Conservation (phyloP, 2,113 vertebrate genomes). For the Dasyurus viverrinus region DNA sequence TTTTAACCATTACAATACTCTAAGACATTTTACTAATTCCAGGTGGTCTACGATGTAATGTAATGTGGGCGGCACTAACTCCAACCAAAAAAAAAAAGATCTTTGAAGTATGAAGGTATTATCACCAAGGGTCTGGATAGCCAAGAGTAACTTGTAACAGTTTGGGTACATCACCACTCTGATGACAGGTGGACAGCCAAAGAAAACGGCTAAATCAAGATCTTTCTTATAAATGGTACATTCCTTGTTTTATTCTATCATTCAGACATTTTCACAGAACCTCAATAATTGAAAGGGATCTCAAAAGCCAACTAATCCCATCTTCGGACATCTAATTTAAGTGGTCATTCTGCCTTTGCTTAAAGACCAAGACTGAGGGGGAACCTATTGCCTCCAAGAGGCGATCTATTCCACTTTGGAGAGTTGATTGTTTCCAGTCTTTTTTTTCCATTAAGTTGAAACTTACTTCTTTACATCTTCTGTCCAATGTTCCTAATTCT, state of each 20-base stretch:
- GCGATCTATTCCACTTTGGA: background rate
- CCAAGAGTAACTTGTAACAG: background rate
- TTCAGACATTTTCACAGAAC: background rate
- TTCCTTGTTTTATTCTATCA: background rate
- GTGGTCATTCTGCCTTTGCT: background rate
- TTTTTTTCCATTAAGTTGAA: background rate
- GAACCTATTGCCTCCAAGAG: background rate
- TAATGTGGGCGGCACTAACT: background rate
- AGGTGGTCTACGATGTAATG: background rate
- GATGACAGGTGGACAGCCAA: background rate
- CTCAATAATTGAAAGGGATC: background rate
- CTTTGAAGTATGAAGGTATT: background rate
- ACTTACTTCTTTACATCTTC: background rate
- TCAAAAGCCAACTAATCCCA: background rate
- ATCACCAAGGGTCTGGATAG: background rate
- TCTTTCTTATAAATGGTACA: background rate
- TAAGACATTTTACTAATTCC: background rate
- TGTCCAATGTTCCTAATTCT: background rate
- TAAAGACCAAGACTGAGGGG: background rate
- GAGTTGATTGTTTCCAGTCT: background rate
- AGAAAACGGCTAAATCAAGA: background rate
- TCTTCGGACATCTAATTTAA: background rate
- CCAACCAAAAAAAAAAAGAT: background rate
- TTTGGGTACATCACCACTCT: background rate
- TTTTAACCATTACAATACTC: background rate